phyloP scores from a whole-genome alignment of 92 coral and sea anemone species.

The Zoanthus solanderi region DNA sequence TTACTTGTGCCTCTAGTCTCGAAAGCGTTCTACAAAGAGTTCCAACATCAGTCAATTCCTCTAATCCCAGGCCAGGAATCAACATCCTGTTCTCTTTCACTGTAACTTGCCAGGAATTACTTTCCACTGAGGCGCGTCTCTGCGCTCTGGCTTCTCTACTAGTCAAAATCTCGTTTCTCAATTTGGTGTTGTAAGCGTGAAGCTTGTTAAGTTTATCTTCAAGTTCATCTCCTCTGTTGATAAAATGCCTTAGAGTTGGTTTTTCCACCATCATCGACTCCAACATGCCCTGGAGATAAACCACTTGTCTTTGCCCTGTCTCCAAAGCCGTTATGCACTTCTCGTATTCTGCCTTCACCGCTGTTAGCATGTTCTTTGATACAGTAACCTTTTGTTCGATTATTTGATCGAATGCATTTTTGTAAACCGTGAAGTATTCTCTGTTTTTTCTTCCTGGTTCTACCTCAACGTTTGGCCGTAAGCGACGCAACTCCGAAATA shows the following conservation, averaged over 20 bases:
- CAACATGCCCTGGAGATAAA: conserved; percentile 82
- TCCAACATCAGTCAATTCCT: conserved; percentile 84
- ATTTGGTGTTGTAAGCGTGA: conserved; percentile 58
- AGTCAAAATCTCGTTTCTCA: conserved; percentile 60
- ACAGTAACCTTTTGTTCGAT: conserved; percentile 81
- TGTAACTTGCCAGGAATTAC: conserved; percentile 64
- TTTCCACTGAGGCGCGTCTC: conserved; percentile 66
- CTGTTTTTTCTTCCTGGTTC: conserved; percentile 64
- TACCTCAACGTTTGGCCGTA: conserved; percentile 10
- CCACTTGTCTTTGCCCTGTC: conserved; percentile 88
- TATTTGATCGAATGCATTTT: conserved; percentile 89
- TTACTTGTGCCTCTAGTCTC: conserved; percentile 75
- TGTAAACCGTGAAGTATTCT: conserved; percentile 79
- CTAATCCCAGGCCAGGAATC: conserved; percentile 83
- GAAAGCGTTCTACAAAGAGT: conserved; percentile 67
- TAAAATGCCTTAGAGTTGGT: conserved; percentile 76
- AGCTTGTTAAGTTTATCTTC: conserved; percentile 79
- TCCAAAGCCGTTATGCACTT: conserved; percentile 84
- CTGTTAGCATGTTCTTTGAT: conserved; percentile 80
- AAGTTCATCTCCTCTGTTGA: conserved; percentile 85
- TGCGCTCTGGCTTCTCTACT: conserved; percentile 63
- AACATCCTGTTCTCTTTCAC: conserved; percentile 67
- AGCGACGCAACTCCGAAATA: conserved; percentile 73
- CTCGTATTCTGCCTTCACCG: conserved; percentile 89
- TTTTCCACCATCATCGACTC: conserved; percentile 88